Evolutionary conservation across 2,797 vertebrate genomes (phyloP).

Genomic region (Babyrousa celebensis): DNA sequence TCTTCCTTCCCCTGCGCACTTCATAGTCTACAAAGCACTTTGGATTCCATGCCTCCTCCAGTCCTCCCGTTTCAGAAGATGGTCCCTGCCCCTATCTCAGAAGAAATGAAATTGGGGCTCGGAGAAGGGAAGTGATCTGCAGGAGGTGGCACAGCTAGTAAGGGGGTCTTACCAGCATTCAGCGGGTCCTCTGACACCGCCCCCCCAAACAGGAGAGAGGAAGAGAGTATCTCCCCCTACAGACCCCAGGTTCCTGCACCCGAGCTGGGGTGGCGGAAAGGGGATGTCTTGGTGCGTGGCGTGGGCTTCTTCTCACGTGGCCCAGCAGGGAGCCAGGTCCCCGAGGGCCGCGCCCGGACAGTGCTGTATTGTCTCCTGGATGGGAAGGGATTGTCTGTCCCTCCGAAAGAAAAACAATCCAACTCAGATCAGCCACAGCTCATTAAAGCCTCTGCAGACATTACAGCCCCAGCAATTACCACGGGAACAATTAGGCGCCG

Average conservation of each 20-base stretch:
- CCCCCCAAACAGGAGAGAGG: not conserved
- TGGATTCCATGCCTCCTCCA: not conserved
- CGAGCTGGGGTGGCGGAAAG: not conserved
- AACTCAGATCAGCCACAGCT: constrained; percentile 71
- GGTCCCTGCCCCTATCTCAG: not conserved
- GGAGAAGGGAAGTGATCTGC: not conserved
- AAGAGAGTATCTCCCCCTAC: not conserved
- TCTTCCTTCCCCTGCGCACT: not conserved
- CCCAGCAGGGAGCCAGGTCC: not conserved
- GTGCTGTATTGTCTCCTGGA: constrained; percentile 61
- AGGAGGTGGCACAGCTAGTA: not conserved
- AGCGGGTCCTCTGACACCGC: not conserved
- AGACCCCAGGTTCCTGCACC: not conserved
- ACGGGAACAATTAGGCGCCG: not conserved
- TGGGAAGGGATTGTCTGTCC: constrained; percentile 45
- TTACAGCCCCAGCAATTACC: constrained; percentile 81
- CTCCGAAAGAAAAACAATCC: constrained; percentile 80
- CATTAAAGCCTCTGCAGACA: constrained; percentile 83
- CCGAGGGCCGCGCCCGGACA: constrained; percentile 27
- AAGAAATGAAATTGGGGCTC: not conserved
- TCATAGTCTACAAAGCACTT: not conserved
- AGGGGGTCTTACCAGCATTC: not conserved
- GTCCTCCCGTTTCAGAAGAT: not conserved
- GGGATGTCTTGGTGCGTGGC: not conserved
- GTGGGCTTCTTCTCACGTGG: not conserved